Conservation (phyloP, 2,113 vertebrate species). For the Lasiurus borealis region DNA sequence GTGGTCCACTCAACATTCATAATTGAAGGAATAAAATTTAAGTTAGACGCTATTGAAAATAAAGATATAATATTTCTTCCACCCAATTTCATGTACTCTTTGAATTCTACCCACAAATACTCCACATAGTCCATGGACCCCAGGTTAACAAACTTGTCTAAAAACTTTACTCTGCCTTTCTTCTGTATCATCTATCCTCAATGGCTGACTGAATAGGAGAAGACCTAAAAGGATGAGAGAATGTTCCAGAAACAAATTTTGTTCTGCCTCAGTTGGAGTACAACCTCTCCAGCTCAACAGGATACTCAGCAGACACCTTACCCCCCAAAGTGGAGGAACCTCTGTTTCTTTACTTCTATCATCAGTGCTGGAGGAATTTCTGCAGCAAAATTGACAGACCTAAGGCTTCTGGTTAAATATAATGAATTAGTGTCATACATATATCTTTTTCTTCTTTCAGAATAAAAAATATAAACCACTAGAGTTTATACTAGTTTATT, state of each 20-base stretch:
- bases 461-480: background rate
- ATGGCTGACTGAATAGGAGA: background rate
- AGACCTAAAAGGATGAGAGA: no score
- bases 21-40: constrained; percentile 19
- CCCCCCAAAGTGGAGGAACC: background rate
- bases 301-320: background rate
- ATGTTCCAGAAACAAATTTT: background rate
- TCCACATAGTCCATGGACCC: background rate
- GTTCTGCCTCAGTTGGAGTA: background rate
- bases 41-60: background rate
- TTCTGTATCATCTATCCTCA: background rate
- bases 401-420: background rate
- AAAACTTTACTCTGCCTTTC: constrained; percentile 16
- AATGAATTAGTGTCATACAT: background rate
- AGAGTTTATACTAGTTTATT: background rate
- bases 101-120: background rate
- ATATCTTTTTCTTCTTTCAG: background rate
- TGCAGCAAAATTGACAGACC: background rate
- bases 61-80: background rate
- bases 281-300: background rate
- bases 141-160: background rate
- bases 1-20: background rate
- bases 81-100: background rate
- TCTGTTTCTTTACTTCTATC: background rate
- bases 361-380: background rate